Conservation (phyloP, 64 coral and sea anemone genomes). For the Montipora foliosa region DNA sequence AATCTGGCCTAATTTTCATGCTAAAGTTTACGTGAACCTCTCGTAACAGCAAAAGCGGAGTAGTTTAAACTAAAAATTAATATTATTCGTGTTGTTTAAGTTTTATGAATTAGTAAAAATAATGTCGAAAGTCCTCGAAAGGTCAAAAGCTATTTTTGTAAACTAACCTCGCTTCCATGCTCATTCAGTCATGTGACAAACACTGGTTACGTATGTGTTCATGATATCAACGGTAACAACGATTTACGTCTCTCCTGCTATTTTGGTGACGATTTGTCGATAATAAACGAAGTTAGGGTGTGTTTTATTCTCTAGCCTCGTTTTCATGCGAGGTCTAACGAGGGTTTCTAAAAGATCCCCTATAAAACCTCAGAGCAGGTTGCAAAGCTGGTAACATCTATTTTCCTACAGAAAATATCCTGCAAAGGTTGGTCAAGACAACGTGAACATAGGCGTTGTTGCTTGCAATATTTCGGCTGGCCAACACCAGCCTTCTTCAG, state of each 20-base stretch:
- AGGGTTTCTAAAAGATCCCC: too few species aligned
- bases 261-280: too few species aligned
- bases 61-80: not conserved
- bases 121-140: too few species aligned
- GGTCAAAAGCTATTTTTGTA: constrained; percentile 34
- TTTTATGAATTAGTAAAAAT: not conserved
- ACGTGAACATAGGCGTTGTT: too few species aligned
- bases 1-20: not conserved
- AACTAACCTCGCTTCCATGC: constrained; percentile 49
- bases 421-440: too few species aligned
- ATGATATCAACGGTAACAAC: too few species aligned
- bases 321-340: constrained; percentile 66
- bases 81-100: not conserved
- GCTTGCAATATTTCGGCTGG: too few species aligned
- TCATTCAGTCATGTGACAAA: constrained; percentile 43
- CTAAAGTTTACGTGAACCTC: not conserved
- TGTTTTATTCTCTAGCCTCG: constrained; percentile 65
- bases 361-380: too few species aligned
- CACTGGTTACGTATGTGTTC: constrained; percentile 6
- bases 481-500: too few species aligned
- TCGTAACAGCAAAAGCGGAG: constrained; percentile 2
- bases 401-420: too few species aligned
- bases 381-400: too few species aligned
- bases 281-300: not conserved
- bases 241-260: too few species aligned